phyloP scores from a whole-genome alignment of 2,113 vertebrate species.

The Mustela lutreola region DNA sequence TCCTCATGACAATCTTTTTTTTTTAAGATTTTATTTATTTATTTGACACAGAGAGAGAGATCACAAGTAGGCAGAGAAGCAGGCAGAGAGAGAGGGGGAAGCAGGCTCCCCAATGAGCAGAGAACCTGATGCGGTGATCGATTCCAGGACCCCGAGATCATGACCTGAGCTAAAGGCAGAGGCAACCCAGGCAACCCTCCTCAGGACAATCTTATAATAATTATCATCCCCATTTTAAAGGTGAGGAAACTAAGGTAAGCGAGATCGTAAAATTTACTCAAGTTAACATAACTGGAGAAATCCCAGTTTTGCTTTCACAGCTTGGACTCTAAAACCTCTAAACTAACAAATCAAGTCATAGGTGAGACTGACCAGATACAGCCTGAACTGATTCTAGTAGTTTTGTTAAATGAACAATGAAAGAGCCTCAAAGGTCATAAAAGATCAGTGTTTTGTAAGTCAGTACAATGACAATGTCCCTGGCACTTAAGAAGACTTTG shows the following conservation, averaged over 20 bases:
- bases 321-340: neutral
- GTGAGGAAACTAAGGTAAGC: conserved; percentile 20
- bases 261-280: neutral
- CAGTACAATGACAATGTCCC: neutral
- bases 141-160: neutral
- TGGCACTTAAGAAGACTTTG: neutral
- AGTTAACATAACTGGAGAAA: neutral
- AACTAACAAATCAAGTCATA: neutral
- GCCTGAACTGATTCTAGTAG: neutral
- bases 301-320: neutral
- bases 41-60: too few relatives aligned
- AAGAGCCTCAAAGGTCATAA: neutral
- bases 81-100: too few relatives aligned
- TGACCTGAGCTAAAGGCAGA: neutral
- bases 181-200: neutral
- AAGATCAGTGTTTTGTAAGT: conserved; percentile 5
- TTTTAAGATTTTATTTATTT: too few relatives aligned
- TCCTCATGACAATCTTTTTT: neutral
- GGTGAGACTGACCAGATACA: neutral
- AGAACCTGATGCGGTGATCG: neutral
- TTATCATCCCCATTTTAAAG: neutral
- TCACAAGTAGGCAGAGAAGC: too few relatives aligned
- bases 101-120: too few relatives aligned
- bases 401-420: neutral
- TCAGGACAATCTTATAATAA: neutral